These are phyloP conservation scores for Drosophila tsacasi DNA, from an alignment of 1,140 invertebrate species.

Conservation along the genomic window DNA sequence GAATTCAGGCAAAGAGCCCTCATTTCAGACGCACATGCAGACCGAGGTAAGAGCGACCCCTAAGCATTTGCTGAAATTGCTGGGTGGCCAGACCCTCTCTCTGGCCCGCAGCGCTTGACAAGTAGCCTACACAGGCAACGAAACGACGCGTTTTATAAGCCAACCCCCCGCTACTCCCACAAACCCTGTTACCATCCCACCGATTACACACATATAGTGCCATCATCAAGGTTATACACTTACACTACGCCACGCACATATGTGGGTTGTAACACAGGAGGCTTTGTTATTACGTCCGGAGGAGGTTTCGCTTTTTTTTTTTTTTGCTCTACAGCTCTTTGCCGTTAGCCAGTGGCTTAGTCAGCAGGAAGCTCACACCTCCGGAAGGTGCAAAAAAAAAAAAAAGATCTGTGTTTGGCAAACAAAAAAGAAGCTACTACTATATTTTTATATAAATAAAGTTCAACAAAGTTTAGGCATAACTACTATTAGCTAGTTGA, in stretches of 20 bases:
- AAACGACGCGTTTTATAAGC: conserved; percentile 65
- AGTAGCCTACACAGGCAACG: conserved; percentile 55
- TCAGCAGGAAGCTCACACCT: conserved; percentile 28
- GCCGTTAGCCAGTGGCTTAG: conserved; percentile 62
- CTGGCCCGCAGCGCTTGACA: conserved; percentile 23
- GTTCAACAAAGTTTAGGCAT: conserved; percentile 21
- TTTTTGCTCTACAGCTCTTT: conserved; percentile 21
- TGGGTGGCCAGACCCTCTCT: background rate
- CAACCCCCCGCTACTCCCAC: conserved; percentile 23
- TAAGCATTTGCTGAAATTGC: conserved; percentile 55
- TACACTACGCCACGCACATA: conserved; percentile 42
- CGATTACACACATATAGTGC: conserved; percentile 31
- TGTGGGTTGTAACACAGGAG: conserved; percentile 41
- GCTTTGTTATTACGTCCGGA: conserved; percentile 69
- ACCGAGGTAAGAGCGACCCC: conserved; percentile 7
- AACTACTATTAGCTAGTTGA: background rate
- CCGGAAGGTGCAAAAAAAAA: conserved; percentile 21
- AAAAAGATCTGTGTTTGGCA: conserved; percentile 16
- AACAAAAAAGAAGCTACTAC: background rate
- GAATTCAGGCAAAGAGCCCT: conserved; percentile 41
- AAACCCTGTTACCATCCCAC: background rate
- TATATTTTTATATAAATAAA: background rate
- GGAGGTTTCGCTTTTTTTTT: conserved; percentile 39
- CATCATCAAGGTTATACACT: conserved; percentile 67
- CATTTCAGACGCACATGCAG: conserved; percentile 41